phyloP scores from a whole-genome alignment of 2,888 invertebrate species.

The Tachina grossa region DNA sequence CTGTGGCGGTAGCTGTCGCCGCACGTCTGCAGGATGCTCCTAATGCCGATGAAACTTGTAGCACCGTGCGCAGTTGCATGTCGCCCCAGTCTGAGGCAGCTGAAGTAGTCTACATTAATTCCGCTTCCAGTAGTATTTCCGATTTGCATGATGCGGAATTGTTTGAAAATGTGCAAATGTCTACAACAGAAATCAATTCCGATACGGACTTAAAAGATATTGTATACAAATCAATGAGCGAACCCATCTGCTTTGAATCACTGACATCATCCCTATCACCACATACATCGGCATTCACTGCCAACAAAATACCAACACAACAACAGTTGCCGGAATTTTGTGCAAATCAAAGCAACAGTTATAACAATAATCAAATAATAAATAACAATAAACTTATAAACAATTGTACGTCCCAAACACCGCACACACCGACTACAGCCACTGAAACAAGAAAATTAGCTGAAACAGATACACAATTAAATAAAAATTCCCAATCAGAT shows the following conservation, averaged over 20 bases:
- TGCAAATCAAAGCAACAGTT: slow-evolving; percentile 68
- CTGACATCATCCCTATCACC: slow-evolving; percentile 50
- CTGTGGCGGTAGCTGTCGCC: slow-evolving; percentile 85
- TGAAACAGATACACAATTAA: slow-evolving; percentile 48
- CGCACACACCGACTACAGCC: slow-evolving; percentile 52
- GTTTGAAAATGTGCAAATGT: slow-evolving; percentile 73
- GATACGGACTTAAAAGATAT: slow-evolving; percentile 78
- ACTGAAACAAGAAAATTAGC: slow-evolving; percentile 62
- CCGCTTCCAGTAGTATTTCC: slow-evolving; percentile 86
- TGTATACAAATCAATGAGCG: slow-evolving; percentile 73
- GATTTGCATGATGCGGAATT: slow-evolving; percentile 85
- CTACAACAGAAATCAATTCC: slow-evolving; percentile 74
- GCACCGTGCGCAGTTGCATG: slow-evolving; percentile 83
- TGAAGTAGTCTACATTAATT: slow-evolving; percentile 88
- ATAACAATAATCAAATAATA: slow-evolving; percentile 48
- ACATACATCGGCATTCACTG: slow-evolving; percentile 68
- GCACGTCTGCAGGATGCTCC: slow-evolving; percentile 85
- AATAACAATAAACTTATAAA: slow-evolving; percentile 54
- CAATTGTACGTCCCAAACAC: slow-evolving; percentile 37
- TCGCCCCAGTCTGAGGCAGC: slow-evolving; percentile 85
- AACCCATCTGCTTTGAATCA: slow-evolving; percentile 49
- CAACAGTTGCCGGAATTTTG: slow-evolving; percentile 74
- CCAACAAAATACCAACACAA: slow-evolving; percentile 69
- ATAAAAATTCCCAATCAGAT: slow-evolving; percentile 44
- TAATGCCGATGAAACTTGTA: slow-evolving; percentile 85